These are phyloP conservation scores for Mimas tiliae DNA, from an alignment of 2,888 invertebrate species.

Conservation along the genomic window DNA sequence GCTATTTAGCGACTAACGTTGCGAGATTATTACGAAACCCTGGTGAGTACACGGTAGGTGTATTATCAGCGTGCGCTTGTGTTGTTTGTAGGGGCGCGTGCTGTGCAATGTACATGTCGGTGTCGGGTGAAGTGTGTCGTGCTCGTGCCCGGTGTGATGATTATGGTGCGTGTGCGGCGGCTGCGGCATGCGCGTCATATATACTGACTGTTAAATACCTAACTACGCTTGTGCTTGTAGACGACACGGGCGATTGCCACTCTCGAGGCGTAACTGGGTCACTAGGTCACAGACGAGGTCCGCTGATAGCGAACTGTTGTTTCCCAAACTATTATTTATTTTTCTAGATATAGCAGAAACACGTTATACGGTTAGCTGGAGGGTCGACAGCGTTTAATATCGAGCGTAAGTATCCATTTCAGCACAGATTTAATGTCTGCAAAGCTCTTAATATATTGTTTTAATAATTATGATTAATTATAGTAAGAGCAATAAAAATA, in stretches of 20 bases:
- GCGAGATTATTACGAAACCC: no score
- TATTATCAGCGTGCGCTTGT: slow-evolving; percentile 13
- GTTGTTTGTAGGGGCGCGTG: not conserved
- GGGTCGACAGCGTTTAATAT: not conserved
- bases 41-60: not conserved
- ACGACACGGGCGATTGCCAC: slow-evolving; percentile 67
- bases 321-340: slow-evolving; percentile 64
- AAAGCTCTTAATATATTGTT: no score
- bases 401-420: not conserved
- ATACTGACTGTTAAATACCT: slow-evolving; percentile 45
- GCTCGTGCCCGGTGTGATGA: not conserved
- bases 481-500: no score
- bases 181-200: slow-evolving; percentile 38
- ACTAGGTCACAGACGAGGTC: slow-evolving; percentile 87
- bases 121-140: no score
- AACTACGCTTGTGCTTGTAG: slow-evolving; percentile 54
- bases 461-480: no score
- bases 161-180: slow-evolving; percentile 28
- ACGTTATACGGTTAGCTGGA: slow-evolving; percentile 17
- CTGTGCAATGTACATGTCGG: not conserved
- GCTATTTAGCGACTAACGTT: no score
- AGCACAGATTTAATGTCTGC: no score
- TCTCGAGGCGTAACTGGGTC: slow-evolving; percentile 86
- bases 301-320: slow-evolving; percentile 69
- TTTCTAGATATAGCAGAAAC: slow-evolving; percentile 45